Conservation (phyloP, 2,797 vertebrate genomes). For the Masticophis lateralis region DNA sequence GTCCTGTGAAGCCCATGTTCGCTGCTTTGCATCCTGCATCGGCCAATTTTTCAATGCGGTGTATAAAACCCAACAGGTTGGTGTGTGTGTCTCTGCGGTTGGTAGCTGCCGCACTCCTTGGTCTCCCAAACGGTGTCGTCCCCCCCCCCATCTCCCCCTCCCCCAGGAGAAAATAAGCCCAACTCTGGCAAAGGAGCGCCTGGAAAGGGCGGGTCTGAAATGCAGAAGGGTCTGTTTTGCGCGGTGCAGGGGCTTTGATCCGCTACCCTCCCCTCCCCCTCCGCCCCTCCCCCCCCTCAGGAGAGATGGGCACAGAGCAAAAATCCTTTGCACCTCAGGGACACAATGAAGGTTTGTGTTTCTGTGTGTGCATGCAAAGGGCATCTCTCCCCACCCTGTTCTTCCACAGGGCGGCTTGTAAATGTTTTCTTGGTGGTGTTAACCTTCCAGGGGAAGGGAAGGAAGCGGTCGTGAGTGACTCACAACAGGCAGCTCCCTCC, state of each 20-base stretch:
- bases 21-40: background rate
- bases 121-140: background rate
- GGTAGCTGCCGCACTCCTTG: background rate
- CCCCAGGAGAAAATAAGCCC: background rate
- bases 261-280: background rate
- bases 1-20: background rate
- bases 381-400: background rate
- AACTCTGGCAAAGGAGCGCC: background rate
- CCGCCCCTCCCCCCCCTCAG: accelerated
- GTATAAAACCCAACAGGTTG: background rate
- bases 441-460: slow-evolving; percentile 18
- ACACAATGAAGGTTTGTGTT: background rate
- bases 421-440: background rate
- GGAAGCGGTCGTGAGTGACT: slow-evolving; percentile 30
- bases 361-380: background rate
- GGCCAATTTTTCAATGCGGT: background rate
- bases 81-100: background rate
- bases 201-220: background rate
- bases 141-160: background rate
- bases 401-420: background rate
- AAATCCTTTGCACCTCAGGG: background rate
- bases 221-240: background rate
- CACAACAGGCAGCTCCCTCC: slow-evolving; percentile 39
- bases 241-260: background rate
- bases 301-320: background rate